phyloP scores from a whole-genome alignment of 2,113 vertebrate species.

The Machaerirhynchus nigripectus region DNA sequence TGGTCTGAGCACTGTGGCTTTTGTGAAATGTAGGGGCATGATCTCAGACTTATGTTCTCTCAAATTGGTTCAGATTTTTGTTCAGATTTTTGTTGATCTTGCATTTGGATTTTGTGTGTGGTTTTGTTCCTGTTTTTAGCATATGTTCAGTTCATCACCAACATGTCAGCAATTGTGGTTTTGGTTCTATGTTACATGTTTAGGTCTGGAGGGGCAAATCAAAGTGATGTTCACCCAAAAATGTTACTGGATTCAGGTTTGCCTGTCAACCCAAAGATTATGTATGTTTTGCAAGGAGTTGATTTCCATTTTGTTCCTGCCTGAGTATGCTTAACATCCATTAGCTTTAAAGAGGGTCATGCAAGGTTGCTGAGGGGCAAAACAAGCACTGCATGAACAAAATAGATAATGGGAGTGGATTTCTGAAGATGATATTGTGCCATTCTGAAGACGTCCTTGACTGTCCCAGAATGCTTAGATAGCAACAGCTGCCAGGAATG shows the following conservation, averaged over 20 bases:
- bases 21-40: background rate
- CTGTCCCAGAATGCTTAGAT: conserved; percentile 40
- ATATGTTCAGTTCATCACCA: background rate
- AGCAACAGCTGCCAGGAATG: conserved; percentile 34
- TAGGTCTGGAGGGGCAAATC: background rate
- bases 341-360: background rate
- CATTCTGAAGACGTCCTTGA: conserved; percentile 58
- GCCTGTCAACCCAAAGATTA: background rate
- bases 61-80: background rate
- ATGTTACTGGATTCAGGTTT: background rate
- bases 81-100: background rate
- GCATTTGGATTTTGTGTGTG: background rate
- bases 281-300: background rate
- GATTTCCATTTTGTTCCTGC: conserved; percentile 5
- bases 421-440: conserved; percentile 35
- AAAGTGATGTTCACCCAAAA: background rate
- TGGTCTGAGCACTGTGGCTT: background rate
- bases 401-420: conserved; percentile 19
- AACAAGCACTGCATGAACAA: conserved; percentile 4
- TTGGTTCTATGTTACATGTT: background rate
- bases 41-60: background rate
- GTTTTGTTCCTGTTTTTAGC: background rate
- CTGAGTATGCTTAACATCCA: background rate
- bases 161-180: background rate
- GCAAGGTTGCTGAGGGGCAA: background rate